Conservation (phyloP, 2,888 invertebrate species). For the Arenicola marina region DNA sequence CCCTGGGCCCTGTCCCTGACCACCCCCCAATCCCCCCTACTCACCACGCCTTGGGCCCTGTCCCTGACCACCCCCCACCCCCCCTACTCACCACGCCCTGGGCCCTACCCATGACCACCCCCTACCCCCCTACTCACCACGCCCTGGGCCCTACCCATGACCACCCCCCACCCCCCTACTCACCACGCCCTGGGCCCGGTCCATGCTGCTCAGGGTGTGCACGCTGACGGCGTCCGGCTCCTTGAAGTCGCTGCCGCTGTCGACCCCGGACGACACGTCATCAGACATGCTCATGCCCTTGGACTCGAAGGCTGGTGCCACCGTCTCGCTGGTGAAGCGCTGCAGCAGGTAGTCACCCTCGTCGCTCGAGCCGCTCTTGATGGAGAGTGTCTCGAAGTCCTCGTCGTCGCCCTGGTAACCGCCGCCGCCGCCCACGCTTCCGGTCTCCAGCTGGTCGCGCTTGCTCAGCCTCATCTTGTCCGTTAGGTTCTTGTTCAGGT, state of each 20-base stretch:
- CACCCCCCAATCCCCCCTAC: too few species aligned
- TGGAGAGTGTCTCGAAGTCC: conserved; percentile 75
- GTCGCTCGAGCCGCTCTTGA: conserved; percentile 81
- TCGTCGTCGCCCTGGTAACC: conserved; percentile 58
- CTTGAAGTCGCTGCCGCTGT: conserved; percentile 75
- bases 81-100: too few species aligned
- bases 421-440: too few species aligned
- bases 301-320: conserved; percentile 67
- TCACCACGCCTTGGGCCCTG: too few species aligned
- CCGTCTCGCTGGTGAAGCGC: conserved; percentile 47
- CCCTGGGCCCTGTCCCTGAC: too few species aligned
- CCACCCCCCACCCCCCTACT: too few species aligned
- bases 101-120: too few species aligned
- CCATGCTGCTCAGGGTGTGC: conserved; percentile 11
- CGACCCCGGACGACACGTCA: conserved; percentile 8
- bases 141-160: conserved; percentile 4
- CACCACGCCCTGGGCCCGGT: conserved; percentile 12
- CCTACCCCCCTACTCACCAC: too few species aligned
- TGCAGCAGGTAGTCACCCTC: conserved; percentile 86
- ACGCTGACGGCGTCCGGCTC: conserved; percentile 59
- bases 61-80: too few species aligned
- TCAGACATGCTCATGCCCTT: conserved; percentile 3
- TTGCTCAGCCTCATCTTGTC: conserved; percentile 47
- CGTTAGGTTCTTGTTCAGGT: conserved; percentile 61
- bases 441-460: too few species aligned